Evolutionary conservation across 2,113 vertebrate genomes (phyloP).

Genomic region (Regulus satrapa): DNA sequence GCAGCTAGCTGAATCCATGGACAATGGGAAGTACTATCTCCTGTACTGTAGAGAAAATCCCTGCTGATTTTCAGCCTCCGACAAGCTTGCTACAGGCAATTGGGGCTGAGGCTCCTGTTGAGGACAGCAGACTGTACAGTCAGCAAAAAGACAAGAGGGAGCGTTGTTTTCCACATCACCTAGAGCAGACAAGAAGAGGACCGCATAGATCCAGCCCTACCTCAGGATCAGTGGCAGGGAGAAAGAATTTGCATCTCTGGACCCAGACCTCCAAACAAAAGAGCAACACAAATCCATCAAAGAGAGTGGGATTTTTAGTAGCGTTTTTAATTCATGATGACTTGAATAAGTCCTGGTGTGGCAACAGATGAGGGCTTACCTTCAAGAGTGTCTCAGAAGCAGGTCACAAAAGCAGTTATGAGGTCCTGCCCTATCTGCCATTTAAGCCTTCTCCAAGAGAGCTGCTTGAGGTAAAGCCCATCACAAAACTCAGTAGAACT

Average conservation of each 20-base stretch:
- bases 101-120: not conserved
- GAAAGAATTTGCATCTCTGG: not conserved
- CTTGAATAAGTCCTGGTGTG: not conserved
- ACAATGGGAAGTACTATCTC: not conserved
- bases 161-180: not conserved
- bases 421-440: not conserved
- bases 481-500: fast-evolving
- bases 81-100: not conserved
- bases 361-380: not conserved
- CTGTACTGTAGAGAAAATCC: not conserved
- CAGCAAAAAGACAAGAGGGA: not conserved
- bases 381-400: not conserved
- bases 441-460: not conserved
- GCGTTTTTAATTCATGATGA: not conserved
- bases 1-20: not conserved
- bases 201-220: not conserved
- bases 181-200: not conserved
- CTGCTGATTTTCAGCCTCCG: not conserved
- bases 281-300: not conserved
- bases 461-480: not conserved
- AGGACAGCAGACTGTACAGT: not conserved
- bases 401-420: not conserved
- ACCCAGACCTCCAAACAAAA: not conserved
- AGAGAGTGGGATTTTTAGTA: not conserved
- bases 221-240: not conserved